Evolutionary conservation across 2,797 vertebrate species (phyloP), one percentile per base, ranked within the genome.

Genomic region (Macrochelys suwanniensis): DNA sequence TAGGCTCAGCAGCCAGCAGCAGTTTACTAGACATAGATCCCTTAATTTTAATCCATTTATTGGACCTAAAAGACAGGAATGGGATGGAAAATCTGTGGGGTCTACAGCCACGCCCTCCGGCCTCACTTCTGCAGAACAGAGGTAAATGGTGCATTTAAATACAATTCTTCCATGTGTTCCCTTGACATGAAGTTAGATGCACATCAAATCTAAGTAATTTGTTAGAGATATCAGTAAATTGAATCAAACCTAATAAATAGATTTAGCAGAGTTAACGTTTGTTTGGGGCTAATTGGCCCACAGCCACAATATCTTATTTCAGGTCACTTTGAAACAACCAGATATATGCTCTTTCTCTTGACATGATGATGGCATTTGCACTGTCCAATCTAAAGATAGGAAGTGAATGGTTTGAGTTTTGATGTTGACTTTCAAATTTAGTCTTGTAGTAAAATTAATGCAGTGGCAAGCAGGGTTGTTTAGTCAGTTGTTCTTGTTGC

Each of bases 11-110:
- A 17, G 95, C 98, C 94, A 97, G 98, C 50, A 98, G 96, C 98
- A 99, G 99, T 91, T 98, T 99, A 49, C 98, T 99, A 94, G 99
- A 99, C 71, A 99, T 99, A 11, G 99, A 99, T 97, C 99, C 99
- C 0, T 98, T 99, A 86, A 99, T 99, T 95, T 98, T 99, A 96
- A 99, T 99, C 97, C 99, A 99, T 94, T 97, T 99, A 90, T 96
- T 99, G 98, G 99, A 99, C 94, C 98, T 99, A 26, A 99, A 99
- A 94, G 99, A 99, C 97, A 98, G 99, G 88, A 99, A 98, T 93
- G 99, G 98, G 42, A 98, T 99, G 98, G 99, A 99, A 96, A 99
- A 99, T 85, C 97, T 99, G n/a, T 99, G 99, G 99, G 99, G 99
- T 21, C 98, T 99, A 88, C 99, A 99, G 98, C 99, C 99, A 77